These are phyloP conservation scores for Choreutis nemorana DNA, from an alignment of 2,888 invertebrate species.

Conservation along the genomic window DNA sequence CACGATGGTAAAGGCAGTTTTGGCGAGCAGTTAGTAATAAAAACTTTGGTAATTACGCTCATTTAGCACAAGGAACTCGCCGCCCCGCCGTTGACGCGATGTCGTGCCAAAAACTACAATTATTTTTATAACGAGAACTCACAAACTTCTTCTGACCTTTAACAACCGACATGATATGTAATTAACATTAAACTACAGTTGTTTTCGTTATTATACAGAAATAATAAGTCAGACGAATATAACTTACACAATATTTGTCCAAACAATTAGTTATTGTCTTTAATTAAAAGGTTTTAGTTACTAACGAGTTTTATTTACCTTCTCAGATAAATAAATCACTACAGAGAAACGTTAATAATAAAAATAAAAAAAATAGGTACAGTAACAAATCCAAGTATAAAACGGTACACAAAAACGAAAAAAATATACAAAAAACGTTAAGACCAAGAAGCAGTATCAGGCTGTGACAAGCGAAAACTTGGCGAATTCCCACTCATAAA, in stretches of 20 bases:
- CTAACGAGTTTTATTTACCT: too few relatives aligned
- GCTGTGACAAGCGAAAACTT: slow-evolving; percentile 51
- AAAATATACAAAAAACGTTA: too few relatives aligned
- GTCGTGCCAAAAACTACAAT: slow-evolving; percentile 60
- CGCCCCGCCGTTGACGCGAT: slow-evolving; percentile 50
- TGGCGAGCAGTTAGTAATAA: slow-evolving; percentile 58
- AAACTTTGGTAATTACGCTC: slow-evolving; percentile 64
- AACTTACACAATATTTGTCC: too few relatives aligned
- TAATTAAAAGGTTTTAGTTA: too few relatives aligned
- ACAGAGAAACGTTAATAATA: too few relatives aligned
- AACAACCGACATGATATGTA: slow-evolving; percentile 13
- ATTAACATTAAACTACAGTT: slow-evolving; percentile 6
- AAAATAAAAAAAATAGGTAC: too few relatives aligned
- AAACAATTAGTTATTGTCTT: too few relatives aligned
- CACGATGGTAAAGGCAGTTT: slow-evolving; percentile 39
- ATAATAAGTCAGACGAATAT: too few relatives aligned
- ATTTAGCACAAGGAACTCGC: slow-evolving; percentile 50
- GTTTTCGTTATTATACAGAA: slow-evolving; percentile 2
- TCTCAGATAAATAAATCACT: too few relatives aligned
- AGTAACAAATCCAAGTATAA: too few relatives aligned
- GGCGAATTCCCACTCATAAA: slow-evolving; percentile 49
- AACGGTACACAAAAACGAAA: too few relatives aligned
- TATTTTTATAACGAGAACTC: slow-evolving; percentile 46
- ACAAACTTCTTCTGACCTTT: slow-evolving; percentile 22
- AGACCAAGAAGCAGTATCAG: slow-evolving; percentile 42